These are phyloP conservation scores for Lochmaea capreae DNA, from an alignment of 2,888 invertebrate genomes.

Conservation along the genomic window DNA sequence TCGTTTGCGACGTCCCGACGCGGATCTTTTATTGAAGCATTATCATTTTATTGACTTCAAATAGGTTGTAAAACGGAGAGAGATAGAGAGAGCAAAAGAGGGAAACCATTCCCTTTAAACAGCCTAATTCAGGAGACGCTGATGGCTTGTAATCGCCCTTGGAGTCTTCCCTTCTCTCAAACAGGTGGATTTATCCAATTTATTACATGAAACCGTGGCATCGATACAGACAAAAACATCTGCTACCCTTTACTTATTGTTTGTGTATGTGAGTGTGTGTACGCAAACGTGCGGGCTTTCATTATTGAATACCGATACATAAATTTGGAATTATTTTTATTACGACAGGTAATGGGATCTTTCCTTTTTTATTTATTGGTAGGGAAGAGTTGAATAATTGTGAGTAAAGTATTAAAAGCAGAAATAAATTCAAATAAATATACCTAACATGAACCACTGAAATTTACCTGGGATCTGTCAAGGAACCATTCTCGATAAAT, in stretches of 20 bases:
- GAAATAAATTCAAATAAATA: too few relatives aligned
- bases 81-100: conserved; percentile 61
- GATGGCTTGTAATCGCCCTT: conserved; percentile 67
- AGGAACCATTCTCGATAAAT: too few relatives aligned
- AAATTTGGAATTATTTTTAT: too few relatives aligned
- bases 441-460: too few relatives aligned
- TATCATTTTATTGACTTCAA: conserved; percentile 70
- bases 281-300: conserved; percentile 14
- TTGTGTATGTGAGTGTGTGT: not conserved
- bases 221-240: conserved; percentile 44
- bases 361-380: too few relatives aligned
- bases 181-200: conserved; percentile 66
- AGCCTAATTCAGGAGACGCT: conserved; percentile 67
- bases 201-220: conserved; percentile 53
- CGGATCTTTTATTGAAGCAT: conserved; percentile 66
- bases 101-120: conserved; percentile 65
- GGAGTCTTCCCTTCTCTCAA: conserved; percentile 62
- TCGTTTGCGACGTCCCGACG: conserved; percentile 52
- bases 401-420: too few relatives aligned
- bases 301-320: conserved; percentile 21
- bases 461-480: too few relatives aligned
- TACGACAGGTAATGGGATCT: too few relatives aligned
- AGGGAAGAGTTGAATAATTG: too few relatives aligned
- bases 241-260: conserved; percentile 41
- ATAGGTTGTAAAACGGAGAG: conserved; percentile 69